Evolutionary conservation across 2,888 invertebrate species (phyloP).

Genomic region (Zygaena filipendulae): DNA sequence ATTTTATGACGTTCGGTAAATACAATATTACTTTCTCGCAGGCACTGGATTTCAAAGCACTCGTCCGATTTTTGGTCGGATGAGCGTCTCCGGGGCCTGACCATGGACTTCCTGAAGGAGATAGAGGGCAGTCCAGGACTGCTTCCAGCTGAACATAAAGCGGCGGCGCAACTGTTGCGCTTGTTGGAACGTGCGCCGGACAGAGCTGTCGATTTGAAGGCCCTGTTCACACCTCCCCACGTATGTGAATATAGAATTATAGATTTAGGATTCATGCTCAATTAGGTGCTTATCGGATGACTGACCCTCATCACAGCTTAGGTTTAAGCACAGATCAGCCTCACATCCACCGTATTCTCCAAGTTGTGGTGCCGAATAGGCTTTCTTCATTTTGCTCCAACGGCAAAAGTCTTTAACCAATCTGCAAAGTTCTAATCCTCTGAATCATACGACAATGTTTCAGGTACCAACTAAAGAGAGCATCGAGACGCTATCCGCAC

Average conservation of each 20-base stretch:
- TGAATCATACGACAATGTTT: too few relatives aligned
- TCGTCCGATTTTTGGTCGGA: conserved; percentile 89
- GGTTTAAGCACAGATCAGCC: too few relatives aligned
- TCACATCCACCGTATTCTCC: too few relatives aligned
- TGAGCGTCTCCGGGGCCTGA: conserved; percentile 76
- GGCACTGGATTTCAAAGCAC: conserved; percentile 94
- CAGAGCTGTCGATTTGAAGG: conserved; percentile 74
- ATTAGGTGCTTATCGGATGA: too few relatives aligned
- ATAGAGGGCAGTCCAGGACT: conserved; percentile 86
- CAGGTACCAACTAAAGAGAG: conserved; percentile 84
- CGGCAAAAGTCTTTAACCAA: too few relatives aligned
- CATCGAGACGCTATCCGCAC: conserved; percentile 85
- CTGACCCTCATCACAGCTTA: too few relatives aligned
- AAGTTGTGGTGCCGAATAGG: too few relatives aligned
- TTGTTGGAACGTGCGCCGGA: conserved; percentile 82
- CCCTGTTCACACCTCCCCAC: conserved; percentile 74
- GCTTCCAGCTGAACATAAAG: conserved; percentile 89
- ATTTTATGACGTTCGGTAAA: too few relatives aligned
- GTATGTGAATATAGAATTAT: conserved; percentile 62
- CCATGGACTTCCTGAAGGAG: conserved; percentile 89
- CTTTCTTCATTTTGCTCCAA: neutral
- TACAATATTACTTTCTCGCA: too few relatives aligned
- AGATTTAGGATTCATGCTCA: too few relatives aligned
- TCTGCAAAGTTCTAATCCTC: too few relatives aligned
- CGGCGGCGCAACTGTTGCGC: conserved; percentile 83